These are phyloP conservation scores for Notodonta dromedarius DNA, from an alignment of 2,888 invertebrate species.

Conservation along the genomic window DNA sequence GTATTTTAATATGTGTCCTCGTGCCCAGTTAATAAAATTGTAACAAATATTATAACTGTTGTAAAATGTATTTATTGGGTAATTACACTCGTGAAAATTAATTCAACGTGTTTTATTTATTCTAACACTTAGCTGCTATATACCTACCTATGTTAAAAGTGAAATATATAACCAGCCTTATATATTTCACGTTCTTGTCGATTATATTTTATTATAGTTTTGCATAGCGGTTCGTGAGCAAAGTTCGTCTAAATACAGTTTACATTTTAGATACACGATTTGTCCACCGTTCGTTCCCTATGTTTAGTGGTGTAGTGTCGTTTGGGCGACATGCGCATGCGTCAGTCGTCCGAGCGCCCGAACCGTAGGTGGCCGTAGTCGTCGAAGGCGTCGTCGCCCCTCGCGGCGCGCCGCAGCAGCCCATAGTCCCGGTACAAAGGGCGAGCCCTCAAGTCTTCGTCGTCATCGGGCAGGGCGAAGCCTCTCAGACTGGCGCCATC, in stretches of 20 bases:
- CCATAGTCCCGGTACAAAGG: conserved; percentile 84
- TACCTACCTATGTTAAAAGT: conserved; percentile 16
- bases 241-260: conserved; percentile 8
- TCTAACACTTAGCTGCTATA: conserved; percentile 6
- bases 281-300: conserved; percentile 31
- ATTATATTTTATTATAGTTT: conserved; percentile 7
- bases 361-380: conserved; percentile 91
- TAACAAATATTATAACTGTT: conserved; percentile 76
- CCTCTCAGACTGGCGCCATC: conserved; percentile 58
- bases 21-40: conserved; percentile 52
- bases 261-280: conserved; percentile 35
- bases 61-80: conserved; percentile 83
- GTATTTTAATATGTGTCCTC: conserved; percentile 36
- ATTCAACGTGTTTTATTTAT: conserved; percentile 45
- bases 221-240: conserved; percentile 9
- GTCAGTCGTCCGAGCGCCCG: conserved; percentile 85
- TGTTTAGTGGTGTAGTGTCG: conserved; percentile 31
- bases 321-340: conserved; percentile 32
- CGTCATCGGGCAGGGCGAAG: conserved; percentile 59
- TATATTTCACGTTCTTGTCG: conserved; percentile 49
- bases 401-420: conserved; percentile 69
- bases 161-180: conserved; percentile 69
- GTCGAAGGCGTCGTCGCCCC: conserved; percentile 87
- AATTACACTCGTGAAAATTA: conserved; percentile 71
- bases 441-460: conserved; percentile 62